Base-by-base conservation (phyloP, 2,888 invertebrate species). In the Oscheius onirici region DNA sequence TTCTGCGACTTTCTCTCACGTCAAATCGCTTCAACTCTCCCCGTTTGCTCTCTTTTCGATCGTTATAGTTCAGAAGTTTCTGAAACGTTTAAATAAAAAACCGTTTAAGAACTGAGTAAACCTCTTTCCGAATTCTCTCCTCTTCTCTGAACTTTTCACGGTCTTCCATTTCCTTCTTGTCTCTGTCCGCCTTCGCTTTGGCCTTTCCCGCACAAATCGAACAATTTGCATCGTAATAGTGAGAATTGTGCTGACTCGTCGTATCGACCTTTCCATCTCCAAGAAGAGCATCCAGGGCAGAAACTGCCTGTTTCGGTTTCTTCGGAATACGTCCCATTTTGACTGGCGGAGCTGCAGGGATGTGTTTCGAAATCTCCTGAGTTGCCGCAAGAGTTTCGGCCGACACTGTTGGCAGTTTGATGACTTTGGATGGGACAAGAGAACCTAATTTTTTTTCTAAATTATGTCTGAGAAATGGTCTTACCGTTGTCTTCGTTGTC, bases 141-240 rank as follows among this genome's bases (percentile, higher is more conserved):
- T 73, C 68, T 20, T 52, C 49, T 20, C 51, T 26, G 28, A 69
- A 40, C 70, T 40, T 60, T 61, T 71, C 70, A 28, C 70, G 70
- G 11, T 70, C 70, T 49, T 52, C 63, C 40, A 43, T 54, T 26
- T 63, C 67, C n/a, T 44, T 58, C 65, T 75, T 72, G 17, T 34
- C 49, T 24, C 61, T 61, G 44, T 55, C 70, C 40, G 57, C 69
- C 24, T 41, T 52, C 17, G 58, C 66, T 66, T 77, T 73, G 10
- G 49, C 61, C 40, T 79, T 71, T n/a, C 61, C 54, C 8, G 63
- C 46, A 72, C 81, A 81, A 51, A 81, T 78, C 15, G 73, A 66
- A 55, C 81, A 81, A 58, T 81, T 81, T n/a, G 76, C 72, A 26
- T 82, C 82, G 69, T 71, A 82, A 52, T 81, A 75, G 70, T 82